Percentiles rank a stretch among this genome's conserved stretches.
These are phyloP conservation scores for Pycnomerus fuliginosus DNA, from an alignment of 2,888 invertebrate genomes.

Conservation along the genomic window DNA sequence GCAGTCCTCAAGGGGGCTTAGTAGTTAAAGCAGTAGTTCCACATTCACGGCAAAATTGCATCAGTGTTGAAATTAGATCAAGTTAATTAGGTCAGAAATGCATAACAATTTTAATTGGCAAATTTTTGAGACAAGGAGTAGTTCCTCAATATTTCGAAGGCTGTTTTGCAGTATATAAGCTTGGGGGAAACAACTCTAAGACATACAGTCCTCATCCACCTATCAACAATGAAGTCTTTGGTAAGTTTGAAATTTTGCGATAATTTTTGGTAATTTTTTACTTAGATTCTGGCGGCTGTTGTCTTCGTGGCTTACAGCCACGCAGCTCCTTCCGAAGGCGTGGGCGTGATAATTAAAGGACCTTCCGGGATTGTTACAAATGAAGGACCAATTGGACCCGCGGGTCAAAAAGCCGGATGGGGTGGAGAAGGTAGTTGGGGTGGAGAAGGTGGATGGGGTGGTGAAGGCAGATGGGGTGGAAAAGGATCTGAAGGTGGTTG, in stretches of 20 bases:
- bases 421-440: slow-evolving; percentile 18
- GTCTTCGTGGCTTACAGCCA: slow-evolving; percentile 27
- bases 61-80: too few relatives aligned
- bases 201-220: slow-evolving; percentile 19
- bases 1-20: too few relatives aligned
- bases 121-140: slow-evolving; percentile 16
- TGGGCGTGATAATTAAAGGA: slow-evolving; percentile 10
- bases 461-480: too few relatives aligned
- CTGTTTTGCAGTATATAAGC: slow-evolving; percentile 29
- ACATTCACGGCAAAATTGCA: too few relatives aligned
- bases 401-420: too few relatives aligned
- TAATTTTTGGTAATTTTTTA: too few relatives aligned
- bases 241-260: too few relatives aligned
- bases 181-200: slow-evolving; percentile 22
- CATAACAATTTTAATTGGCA: too few relatives aligned
- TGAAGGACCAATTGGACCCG: slow-evolving; percentile 15
- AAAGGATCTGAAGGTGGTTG: too few relatives aligned
- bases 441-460: slow-evolving; percentile 4
- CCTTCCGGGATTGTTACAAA: slow-evolving; percentile 18
- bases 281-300: too few relatives aligned
- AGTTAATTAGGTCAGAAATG: too few relatives aligned
- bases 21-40: too few relatives aligned
- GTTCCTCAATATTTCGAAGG: slow-evolving; percentile 27
- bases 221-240: slow-evolving; percentile 30
- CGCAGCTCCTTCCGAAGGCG: slow-evolving; percentile 28